Conservation (phyloP, 2,888 invertebrate species). For the Tenodera sinensis region DNA sequence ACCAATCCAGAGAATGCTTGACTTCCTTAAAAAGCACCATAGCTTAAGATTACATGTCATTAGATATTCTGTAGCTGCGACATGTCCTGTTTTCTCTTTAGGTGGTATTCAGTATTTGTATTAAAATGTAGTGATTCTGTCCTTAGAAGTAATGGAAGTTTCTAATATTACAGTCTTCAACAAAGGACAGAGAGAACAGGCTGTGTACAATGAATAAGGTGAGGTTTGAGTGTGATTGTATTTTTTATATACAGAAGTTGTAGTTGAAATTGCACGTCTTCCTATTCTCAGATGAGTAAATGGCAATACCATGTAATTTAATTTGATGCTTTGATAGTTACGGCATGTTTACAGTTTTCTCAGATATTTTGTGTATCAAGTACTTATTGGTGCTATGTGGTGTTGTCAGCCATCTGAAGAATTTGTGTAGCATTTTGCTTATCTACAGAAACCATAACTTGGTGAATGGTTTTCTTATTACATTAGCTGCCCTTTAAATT, state of each 20-base stretch:
- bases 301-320: not conserved
- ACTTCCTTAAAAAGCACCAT: not conserved
- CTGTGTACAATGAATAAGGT: conserved; percentile 32
- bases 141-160: conserved; percentile 1
- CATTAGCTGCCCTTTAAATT: not conserved
- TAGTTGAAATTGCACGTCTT: not conserved
- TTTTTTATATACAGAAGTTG: not conserved
- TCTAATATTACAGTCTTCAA: conserved; percentile 27
- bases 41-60: not conserved
- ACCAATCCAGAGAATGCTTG: not conserved
- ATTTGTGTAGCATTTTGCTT: not conserved
- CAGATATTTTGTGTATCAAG: not conserved
- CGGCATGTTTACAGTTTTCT: not conserved
- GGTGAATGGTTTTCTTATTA: not conserved
- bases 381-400: not conserved
- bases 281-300: not conserved
- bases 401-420: not conserved
- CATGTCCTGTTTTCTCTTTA: not conserved
- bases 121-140: not conserved
- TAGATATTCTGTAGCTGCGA: not conserved
- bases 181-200: conserved; percentile 33
- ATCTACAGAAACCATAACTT: not conserved
- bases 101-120: not conserved
- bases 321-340: not conserved
- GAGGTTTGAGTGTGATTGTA: conserved; percentile 1